Evolutionary conservation across 2,113 vertebrate species (phyloP).

Genomic region (Panthera leo): DNA sequence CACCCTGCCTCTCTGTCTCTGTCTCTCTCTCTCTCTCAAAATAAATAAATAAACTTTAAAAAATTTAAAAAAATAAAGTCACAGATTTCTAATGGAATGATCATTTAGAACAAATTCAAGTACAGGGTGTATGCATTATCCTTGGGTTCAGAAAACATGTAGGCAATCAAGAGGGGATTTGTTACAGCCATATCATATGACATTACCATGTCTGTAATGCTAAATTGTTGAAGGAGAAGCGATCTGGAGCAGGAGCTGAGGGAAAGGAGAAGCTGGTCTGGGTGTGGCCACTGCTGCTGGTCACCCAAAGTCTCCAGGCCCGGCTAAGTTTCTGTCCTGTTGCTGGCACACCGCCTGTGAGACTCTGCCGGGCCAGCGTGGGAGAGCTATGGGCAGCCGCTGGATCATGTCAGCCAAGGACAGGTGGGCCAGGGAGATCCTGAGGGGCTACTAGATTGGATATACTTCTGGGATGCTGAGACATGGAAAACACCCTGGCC

Average conservation of each 20-base stretch:
- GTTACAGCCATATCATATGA: neutral
- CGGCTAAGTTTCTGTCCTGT: conserved; percentile 41
- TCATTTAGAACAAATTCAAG: neutral
- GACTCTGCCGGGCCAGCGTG: conserved; percentile 48
- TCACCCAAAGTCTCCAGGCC: conserved; percentile 41
- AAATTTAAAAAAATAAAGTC: too few relatives aligned
- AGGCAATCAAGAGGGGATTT: neutral
- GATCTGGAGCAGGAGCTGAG: conserved; percentile 69
- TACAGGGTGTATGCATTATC: neutral
- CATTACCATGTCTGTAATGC: neutral
- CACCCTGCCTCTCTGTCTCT: too few relatives aligned
- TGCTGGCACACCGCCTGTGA: neutral
- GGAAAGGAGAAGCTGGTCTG: conserved; percentile 54
- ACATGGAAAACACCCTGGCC: conserved; percentile 98
- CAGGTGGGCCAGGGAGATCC: conserved; percentile 87
- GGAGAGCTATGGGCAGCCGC: conserved; percentile 72
- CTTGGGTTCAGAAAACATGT: neutral
- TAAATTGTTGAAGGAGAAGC: conserved; percentile 51
- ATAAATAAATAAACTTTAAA: too few relatives aligned
- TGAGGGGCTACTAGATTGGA: conserved; percentile 92
- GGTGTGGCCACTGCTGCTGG: conserved; percentile 40
- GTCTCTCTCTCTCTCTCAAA: too few relatives aligned
- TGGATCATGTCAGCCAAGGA: conserved; percentile 85
- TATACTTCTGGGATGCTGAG: conserved; percentile 98
- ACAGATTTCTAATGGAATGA: neutral